Evolutionary conservation across 2,797 vertebrate genomes (phyloP), one percentile per base, ranked within the genome.

Genomic region (Myotis vivesi): DNA sequence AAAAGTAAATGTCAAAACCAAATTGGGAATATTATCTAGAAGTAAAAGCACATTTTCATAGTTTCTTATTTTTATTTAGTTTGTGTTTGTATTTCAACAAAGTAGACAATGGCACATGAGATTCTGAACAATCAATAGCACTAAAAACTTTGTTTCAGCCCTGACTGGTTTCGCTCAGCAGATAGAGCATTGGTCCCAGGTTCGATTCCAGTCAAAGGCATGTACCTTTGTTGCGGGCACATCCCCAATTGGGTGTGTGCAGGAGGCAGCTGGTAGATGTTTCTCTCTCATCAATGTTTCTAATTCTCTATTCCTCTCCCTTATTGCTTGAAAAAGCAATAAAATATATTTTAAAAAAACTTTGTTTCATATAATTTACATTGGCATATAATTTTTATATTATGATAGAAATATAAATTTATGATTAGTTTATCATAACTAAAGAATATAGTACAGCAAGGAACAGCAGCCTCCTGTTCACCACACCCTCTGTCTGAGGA

Each of bases 1-100:
- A 77, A 87, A 93, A 72, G 85, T 59, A 57, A 66, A 85, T 23
- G 13, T 73, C 46, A 94, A 87, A 88, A 46, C 22, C 76, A 57
- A 88, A 93, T 53, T 51, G 23, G n/a, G 15, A 92, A 55, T 46
- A 30, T 17, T 49, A 49, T 28, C 16, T 77, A 15, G 13, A 77
- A 79, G 62, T 53, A 71, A 91, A 82, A 51, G 71, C 11, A 44
- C 9, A 77, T 33, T 62, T 92, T 93, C 51, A 57, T 13, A 49
- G n/a, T 51, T 71, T 59, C n/a, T 66, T 51, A 16, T 62, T 90
- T 87, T 68, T 71, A 44, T 72, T 87, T 72, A 36, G 9, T 36
- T 82, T 22, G 0, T 44, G 22, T 72, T 89, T 36, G 0, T 16
- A 59, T 46, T 80, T 87, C 38, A 77, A 38, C n/a, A 38, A 93